These are phyloP conservation scores for Nothobranchius furzeri DNA, from an alignment of 2,113 vertebrate genomes.

Conservation along the genomic window DNA sequence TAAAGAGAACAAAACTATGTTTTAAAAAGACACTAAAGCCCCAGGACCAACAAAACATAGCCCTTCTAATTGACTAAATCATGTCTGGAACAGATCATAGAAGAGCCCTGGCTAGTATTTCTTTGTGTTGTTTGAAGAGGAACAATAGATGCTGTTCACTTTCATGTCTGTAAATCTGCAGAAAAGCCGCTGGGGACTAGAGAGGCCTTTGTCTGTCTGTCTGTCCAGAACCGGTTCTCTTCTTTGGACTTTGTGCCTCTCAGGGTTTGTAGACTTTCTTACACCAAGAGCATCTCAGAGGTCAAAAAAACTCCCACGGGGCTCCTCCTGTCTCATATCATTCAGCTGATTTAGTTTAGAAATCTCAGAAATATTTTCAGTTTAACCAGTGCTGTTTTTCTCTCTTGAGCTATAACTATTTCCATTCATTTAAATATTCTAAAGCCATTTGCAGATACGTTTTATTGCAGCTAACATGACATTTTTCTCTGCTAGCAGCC, in stretches of 20 bases:
- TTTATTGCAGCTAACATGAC: conserved; percentile 12
- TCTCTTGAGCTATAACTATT: too few species aligned
- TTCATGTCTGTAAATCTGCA: conserved; percentile 42
- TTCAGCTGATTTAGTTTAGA: conserved; percentile 15
- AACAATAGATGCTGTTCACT: conserved; percentile 40
- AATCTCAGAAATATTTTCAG: too few species aligned
- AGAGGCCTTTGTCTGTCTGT: conserved; percentile 52
- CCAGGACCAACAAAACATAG: neutral
- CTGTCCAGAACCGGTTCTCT: neutral
- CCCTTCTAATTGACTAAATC: neutral
- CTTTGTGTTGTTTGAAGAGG: conserved; percentile 12
- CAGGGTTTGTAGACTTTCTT: conserved; percentile 25
- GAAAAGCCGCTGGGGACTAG: conserved; percentile 30
- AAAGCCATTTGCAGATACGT: neutral
- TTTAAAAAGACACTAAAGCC: neutral
- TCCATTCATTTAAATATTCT: neutral
- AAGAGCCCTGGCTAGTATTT: neutral
- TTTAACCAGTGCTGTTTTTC: too few species aligned
- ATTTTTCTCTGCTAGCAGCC: conserved; percentile 24
- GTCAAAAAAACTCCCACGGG: conserved; percentile 13
- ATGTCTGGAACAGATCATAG: conserved; percentile 13
- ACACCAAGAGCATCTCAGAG: conserved; percentile 20
- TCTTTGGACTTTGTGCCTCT: conserved; percentile 37
- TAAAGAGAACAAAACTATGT: neutral
- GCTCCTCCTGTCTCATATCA: conserved; percentile 18